phyloP scores from a whole-genome alignment of 2,797 vertebrate genomes.

The Hirundo rustica region DNA sequence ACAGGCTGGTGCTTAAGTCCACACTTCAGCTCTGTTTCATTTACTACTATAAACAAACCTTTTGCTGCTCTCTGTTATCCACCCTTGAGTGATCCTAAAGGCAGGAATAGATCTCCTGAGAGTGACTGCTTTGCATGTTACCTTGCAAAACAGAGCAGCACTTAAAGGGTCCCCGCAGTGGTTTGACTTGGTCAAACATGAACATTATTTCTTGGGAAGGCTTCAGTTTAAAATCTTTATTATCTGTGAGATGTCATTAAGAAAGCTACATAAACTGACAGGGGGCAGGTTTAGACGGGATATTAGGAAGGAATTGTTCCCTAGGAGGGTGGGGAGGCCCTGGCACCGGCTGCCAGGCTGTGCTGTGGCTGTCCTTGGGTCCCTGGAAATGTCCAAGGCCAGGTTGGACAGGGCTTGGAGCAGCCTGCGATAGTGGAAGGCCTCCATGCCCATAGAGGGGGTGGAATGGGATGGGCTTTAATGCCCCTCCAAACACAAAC shows the following conservation, averaged over 20 bases:
- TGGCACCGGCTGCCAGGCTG: not conserved
- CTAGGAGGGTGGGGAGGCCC: fast-evolving
- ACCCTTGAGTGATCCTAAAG: not conserved
- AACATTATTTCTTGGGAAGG: not conserved
- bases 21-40: slow-evolving; percentile 28
- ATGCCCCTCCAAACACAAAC: not conserved
- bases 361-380: not conserved
- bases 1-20: not conserved
- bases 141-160: not conserved
- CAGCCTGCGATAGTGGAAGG: not conserved
- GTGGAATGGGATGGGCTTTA: not conserved
- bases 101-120: not conserved
- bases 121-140: not conserved
- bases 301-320: not conserved
- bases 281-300: not conserved
- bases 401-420: not conserved
- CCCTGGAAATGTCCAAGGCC: not conserved
- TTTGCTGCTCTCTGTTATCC: not conserved
- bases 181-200: not conserved
- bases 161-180: fast-evolving
- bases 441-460: not conserved
- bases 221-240: not conserved
- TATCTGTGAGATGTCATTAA: not conserved
- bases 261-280: not conserved
- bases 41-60: slow-evolving; percentile 20